Percentiles rank a stretch among this genome's conserved stretches.
phyloP scores from a whole-genome alignment of 1,140 invertebrate species.

The Drosophila prosaltans region DNA sequence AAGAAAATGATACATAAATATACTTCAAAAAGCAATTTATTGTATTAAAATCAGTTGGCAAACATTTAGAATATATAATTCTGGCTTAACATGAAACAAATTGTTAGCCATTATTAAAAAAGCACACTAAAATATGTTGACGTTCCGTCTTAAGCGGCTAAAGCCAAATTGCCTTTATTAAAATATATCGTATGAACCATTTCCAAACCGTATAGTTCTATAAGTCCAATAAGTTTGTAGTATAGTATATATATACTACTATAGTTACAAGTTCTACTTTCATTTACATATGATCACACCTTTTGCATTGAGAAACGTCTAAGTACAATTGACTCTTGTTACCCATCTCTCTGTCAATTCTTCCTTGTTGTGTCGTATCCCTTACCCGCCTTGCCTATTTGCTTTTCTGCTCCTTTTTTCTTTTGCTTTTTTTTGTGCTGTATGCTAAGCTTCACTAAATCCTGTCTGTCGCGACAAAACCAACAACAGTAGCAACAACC shows the following conservation, averaged over 20 bases:
- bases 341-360: conserved; percentile 1
- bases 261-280: background rate
- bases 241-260: background rate
- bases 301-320: conserved; percentile 5
- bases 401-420: background rate
- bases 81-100: no score
- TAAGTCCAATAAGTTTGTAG: no score
- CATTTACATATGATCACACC: background rate
- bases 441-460: conserved; percentile 69
- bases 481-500: conserved; percentile 28
- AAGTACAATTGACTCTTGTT: conserved; percentile 2
- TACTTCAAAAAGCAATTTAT: no score
- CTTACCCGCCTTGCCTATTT: background rate
- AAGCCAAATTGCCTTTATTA: no score
- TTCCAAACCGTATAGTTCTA: no score
- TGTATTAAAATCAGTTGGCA: no score
- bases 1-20: no score
- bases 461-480: conserved; percentile 64
- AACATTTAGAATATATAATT: no score
- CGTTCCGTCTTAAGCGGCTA: no score
- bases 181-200: no score
- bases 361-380: conserved; percentile 5
- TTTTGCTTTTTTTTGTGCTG: conserved; percentile 34
- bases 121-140: no score
- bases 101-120: no score